Percentiles rank a stretch among this genome's conserved stretches.
Conservation (phyloP, 2,797 vertebrate species). For the Prunella strophiata region DNA sequence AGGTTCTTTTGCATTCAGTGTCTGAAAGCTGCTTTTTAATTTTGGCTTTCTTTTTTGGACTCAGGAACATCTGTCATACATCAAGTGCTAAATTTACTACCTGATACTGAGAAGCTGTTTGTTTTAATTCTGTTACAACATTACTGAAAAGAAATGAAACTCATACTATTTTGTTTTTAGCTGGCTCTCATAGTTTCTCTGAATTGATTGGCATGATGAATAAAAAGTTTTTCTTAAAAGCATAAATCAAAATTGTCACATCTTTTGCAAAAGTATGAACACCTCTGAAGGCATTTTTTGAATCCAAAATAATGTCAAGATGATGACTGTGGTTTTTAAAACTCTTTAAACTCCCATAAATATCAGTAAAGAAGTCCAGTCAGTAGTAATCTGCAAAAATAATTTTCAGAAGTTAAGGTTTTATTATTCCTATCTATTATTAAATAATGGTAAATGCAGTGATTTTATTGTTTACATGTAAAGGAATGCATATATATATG, state of each 20-base stretch:
- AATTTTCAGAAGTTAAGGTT: background rate
- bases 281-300: background rate
- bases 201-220: background rate
- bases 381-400: background rate
- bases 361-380: background rate
- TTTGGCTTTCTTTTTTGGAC: background rate
- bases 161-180: background rate
- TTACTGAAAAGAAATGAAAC: background rate
- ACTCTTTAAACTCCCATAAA: background rate
- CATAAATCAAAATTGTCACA: background rate
- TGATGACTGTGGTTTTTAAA: background rate
- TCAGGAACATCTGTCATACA: background rate
- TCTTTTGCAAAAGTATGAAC: background rate
- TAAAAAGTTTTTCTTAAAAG: background rate
- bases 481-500: background rate
- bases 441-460: background rate
- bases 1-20: background rate
- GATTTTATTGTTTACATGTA: background rate
- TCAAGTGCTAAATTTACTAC: background rate
- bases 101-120: background rate
- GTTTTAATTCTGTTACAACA: background rate
- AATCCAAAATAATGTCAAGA: constrained; percentile 5
- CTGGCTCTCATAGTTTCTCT: background rate
- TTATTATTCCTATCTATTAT: background rate
- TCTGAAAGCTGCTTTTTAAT: background rate